A percentile compares a stretch with the other conserved stretches of the same genome.
Conservation (phyloP, 2,888 invertebrate species). For the Andrena praecox region DNA sequence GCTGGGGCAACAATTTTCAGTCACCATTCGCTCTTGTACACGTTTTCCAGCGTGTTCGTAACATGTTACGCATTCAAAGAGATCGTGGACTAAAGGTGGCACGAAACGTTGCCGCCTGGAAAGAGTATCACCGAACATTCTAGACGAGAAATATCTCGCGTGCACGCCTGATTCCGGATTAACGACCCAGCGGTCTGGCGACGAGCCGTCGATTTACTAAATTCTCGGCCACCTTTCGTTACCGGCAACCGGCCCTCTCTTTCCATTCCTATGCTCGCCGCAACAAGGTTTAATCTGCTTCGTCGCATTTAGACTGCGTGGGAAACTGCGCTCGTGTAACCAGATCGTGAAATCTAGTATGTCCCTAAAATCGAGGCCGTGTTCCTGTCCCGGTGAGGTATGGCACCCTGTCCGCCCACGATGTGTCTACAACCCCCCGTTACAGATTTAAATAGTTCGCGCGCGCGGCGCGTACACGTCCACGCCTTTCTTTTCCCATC, state of each 20-base stretch:
- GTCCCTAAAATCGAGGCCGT: slow-evolving; percentile 76
- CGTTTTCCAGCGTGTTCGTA: neutral
- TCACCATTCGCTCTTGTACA: neutral
- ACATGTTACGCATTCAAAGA: neutral
- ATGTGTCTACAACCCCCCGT: slow-evolving; percentile 67
- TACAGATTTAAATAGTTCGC: slow-evolving; percentile 73
- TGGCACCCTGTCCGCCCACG: slow-evolving; percentile 69
- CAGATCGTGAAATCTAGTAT: slow-evolving; percentile 74
- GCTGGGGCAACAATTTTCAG: slow-evolving; percentile 16
- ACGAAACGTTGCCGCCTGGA: too few relatives aligned
- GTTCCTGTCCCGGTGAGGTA: slow-evolving; percentile 74
- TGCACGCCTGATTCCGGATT: neutral
- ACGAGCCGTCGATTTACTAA: slow-evolving; percentile 51
- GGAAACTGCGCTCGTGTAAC: slow-evolving; percentile 76
- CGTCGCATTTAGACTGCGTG: slow-evolving; percentile 75
- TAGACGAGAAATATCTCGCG: neutral
- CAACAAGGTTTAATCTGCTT: slow-evolving; percentile 78
- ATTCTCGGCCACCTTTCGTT: slow-evolving; percentile 66
- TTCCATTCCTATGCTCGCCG: slow-evolving; percentile 65
- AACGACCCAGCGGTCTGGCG: slow-evolving; percentile 2
- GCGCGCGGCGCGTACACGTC: slow-evolving; percentile 46
- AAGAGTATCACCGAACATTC: too few relatives aligned
- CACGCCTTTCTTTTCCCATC: slow-evolving; percentile 22
- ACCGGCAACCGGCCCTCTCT: slow-evolving; percentile 59
- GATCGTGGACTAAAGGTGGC: too few relatives aligned